Evolutionary conservation across 2,113 vertebrate species (phyloP).

Genomic region (Microtus pennsylvanicus): DNA sequence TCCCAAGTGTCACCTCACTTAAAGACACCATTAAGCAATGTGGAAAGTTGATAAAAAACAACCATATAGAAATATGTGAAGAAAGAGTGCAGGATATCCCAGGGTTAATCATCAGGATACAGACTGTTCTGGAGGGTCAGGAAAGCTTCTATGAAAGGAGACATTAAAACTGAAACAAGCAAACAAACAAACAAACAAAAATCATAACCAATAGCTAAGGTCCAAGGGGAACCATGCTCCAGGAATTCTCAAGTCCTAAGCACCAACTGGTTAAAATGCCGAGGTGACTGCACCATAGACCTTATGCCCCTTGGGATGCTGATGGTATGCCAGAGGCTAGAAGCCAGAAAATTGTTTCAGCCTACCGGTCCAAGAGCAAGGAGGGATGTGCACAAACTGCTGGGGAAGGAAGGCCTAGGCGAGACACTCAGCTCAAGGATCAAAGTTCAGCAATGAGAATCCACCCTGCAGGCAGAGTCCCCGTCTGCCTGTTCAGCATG

Average conservation of each 20-base stretch:
- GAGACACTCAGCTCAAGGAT: neutral
- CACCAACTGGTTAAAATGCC: neutral
- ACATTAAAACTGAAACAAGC: neutral
- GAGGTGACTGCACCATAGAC: neutral
- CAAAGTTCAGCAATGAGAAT: neutral
- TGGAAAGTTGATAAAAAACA: neutral
- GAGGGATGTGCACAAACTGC: accelerated
- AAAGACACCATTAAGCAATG: neutral
- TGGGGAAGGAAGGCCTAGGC: too few species aligned
- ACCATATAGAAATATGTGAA: neutral
- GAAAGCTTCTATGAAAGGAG: neutral
- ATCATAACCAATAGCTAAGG: neutral
- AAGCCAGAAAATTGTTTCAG: neutral
- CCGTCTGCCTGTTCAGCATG: neutral
- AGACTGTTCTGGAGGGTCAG: neutral
- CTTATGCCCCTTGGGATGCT: neutral
- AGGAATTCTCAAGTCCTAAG: neutral
- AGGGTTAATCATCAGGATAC: too few species aligned
- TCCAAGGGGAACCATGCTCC: neutral
- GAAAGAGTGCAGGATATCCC: neutral
- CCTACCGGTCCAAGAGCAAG: neutral
- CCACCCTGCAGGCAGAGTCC: neutral
- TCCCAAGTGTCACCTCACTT: neutral
- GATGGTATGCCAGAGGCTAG: neutral
- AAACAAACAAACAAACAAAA: too few species aligned